Evolutionary conservation across 2,113 vertebrate genomes (phyloP).

Genomic region (Anser cygnoides): DNA sequence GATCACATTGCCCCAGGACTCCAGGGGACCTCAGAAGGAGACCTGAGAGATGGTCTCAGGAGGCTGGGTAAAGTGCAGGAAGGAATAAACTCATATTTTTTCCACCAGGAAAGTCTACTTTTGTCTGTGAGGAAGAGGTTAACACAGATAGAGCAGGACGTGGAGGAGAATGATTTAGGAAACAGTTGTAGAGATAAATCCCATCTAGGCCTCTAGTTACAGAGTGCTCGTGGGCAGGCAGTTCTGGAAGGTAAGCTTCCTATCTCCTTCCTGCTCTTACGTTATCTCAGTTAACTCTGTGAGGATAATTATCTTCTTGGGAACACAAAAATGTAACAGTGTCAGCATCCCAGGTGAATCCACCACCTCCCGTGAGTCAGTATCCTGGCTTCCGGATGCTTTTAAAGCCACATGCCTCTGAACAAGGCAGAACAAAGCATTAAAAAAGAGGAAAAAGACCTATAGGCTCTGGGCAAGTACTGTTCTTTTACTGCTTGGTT

Average conservation of each 20-base stretch:
- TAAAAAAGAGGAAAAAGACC: background rate
- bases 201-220: background rate
- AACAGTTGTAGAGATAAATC: background rate
- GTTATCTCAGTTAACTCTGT: background rate
- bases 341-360: background rate
- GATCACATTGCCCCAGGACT: background rate
- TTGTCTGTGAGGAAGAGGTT: background rate
- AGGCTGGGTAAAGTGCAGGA: background rate
- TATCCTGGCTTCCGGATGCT: background rate
- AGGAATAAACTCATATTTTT: background rate
- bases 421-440: background rate
- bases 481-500: background rate
- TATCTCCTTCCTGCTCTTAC: background rate
- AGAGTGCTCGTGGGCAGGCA: background rate
- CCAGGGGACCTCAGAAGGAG: background rate
- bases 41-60: background rate
- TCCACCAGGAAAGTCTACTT: background rate
- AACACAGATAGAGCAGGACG: background rate
- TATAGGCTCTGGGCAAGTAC: background rate
- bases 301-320: background rate
- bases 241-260: background rate
- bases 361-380: background rate
- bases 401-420: background rate
- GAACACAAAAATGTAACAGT: background rate
- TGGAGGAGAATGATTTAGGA: background rate